These are phyloP conservation scores for Spongilla lacustris DNA, from an alignment of 37 sponge, comb jelly and placozoan genomes.

Conservation along the genomic window DNA sequence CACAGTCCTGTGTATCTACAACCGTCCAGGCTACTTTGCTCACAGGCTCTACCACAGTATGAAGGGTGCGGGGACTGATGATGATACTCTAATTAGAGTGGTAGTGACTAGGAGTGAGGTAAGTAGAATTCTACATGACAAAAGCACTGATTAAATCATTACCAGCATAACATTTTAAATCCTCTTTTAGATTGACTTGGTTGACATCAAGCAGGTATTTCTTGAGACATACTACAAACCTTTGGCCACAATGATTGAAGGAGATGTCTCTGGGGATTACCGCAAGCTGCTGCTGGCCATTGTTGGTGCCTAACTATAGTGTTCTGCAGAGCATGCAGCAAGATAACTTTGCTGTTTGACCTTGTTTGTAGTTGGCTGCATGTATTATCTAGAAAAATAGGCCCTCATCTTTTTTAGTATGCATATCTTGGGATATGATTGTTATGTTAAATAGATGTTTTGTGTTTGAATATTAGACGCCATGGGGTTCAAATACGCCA, in stretches of 20 bases:
- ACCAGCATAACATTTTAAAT: too few relatives aligned
- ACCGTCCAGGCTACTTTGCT: constrained; percentile 88
- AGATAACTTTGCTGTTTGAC: too few relatives aligned
- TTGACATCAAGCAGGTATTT: constrained; percentile 86
- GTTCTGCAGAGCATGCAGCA: neutral
- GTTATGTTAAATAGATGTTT: too few relatives aligned
- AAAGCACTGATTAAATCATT: too few relatives aligned
- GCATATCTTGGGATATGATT: too few relatives aligned
- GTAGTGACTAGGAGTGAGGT: constrained; percentile 87
- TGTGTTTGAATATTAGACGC: too few relatives aligned
- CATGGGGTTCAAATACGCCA: too few relatives aligned
- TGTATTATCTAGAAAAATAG: too few relatives aligned
- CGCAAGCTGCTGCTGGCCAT: constrained; percentile 73
- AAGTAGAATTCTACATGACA: too few relatives aligned
- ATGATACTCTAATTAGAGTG: constrained; percentile 78
- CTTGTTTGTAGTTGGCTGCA: too few relatives aligned
- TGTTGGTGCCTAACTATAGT: constrained; percentile 52
- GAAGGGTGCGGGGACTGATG: constrained; percentile 97
- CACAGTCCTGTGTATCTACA: constrained; percentile 80
- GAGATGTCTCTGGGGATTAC: constrained; percentile 95
- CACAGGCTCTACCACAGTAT: constrained; percentile 92
- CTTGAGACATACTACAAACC: constrained; percentile 78
- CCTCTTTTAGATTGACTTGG: constrained; percentile 81
- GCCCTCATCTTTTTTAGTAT: too few relatives aligned
- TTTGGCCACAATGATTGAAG: constrained; percentile 81